Evolutionary conservation across 2,888 invertebrate species (phyloP).

Genomic region (Drosophila rubida): DNA sequence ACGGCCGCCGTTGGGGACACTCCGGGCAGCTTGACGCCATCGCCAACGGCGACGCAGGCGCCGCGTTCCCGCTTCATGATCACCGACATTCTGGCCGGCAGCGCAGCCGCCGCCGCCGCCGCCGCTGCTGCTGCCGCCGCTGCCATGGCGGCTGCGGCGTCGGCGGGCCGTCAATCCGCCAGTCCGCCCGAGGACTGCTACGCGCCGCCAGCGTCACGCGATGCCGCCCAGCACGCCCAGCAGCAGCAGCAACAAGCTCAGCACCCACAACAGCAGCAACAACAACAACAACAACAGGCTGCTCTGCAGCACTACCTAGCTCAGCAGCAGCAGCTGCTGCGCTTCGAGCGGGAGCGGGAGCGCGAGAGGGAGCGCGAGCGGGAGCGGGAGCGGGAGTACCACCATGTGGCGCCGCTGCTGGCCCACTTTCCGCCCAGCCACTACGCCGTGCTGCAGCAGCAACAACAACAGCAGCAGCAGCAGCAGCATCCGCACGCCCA

Average conservation of each 20-base stretch:
- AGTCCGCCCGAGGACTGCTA: slow-evolving; percentile 62
- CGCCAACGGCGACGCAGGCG: slow-evolving; percentile 83
- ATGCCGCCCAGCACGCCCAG: slow-evolving; percentile 61
- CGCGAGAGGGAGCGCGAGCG: slow-evolving; percentile 55
- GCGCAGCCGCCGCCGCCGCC: slow-evolving; percentile 85
- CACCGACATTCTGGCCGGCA: slow-evolving; percentile 92
- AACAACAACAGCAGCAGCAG: slow-evolving; percentile 62
- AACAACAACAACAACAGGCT: slow-evolving; percentile 68
- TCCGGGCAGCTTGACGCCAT: slow-evolving; percentile 63
- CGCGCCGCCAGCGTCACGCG: slow-evolving; percentile 47
- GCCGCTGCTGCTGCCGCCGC: slow-evolving; percentile 65
- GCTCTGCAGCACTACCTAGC: slow-evolving; percentile 80
- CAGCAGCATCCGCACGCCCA: slow-evolving; percentile 56
- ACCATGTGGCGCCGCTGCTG: slow-evolving; percentile 60
- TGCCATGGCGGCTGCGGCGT: slow-evolving; percentile 61
- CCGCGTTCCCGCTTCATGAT: slow-evolving; percentile 95
- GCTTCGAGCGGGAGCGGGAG: slow-evolving; percentile 74
- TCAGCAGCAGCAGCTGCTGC: slow-evolving; percentile 78
- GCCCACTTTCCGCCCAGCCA: slow-evolving; percentile 71
- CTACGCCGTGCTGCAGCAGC: slow-evolving; percentile 70
- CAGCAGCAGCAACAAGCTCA: slow-evolving; percentile 67
- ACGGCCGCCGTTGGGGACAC: slow-evolving; percentile 77
- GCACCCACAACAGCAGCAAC: slow-evolving; percentile 71
- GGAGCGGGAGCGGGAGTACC: slow-evolving; percentile 58
- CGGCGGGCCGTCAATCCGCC: slow-evolving; percentile 55